Percentiles rank a stretch among this genome's conserved stretches.
These are phyloP conservation scores for Chelon auratus DNA, from an alignment of 2,797 vertebrate species.

Conservation along the genomic window DNA sequence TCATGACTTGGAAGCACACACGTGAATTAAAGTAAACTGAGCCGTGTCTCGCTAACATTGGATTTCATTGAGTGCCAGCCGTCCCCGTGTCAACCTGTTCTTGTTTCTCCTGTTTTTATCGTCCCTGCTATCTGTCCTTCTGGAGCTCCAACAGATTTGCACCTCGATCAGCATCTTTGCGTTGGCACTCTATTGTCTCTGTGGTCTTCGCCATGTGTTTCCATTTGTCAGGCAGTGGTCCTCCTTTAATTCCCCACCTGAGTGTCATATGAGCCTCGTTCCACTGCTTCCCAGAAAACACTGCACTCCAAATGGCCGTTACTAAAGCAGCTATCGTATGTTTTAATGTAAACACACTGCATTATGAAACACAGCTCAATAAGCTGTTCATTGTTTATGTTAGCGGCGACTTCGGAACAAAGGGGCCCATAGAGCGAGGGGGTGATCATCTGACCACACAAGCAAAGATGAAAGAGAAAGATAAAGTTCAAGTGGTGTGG, in stretches of 20 bases:
- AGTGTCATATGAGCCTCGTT: constrained; percentile 59
- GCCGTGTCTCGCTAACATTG: not conserved
- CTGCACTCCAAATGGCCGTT: constrained; percentile 19
- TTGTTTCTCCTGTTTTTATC: constrained; percentile 60
- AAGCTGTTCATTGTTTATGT: not conserved
- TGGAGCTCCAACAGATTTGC: constrained; percentile 62
- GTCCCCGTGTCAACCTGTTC: constrained; percentile 28
- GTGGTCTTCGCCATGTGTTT: constrained; percentile 73
- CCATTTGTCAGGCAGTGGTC: constrained; percentile 71
- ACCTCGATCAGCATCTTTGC: constrained; percentile 71
- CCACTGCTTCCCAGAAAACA: constrained; percentile 53
- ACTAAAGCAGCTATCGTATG: constrained; percentile 25
- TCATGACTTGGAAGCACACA: constrained; percentile 24
- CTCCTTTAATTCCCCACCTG: constrained; percentile 38
- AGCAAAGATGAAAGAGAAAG: constrained; percentile 43
- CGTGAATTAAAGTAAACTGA: constrained; percentile 13
- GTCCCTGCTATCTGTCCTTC: constrained; percentile 53
- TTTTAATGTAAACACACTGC: constrained; percentile 36
- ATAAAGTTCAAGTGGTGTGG: constrained; percentile 14
- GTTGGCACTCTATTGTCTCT: constrained; percentile 68
- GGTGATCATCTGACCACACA: not conserved
- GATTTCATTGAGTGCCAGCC: not conserved
- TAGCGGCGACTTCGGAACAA: constrained; percentile 12
- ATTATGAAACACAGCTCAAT: not conserved
- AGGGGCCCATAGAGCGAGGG: too few relatives aligned